phyloP scores from a whole-genome alignment of 2,888 invertebrate species.

The Standfussiana lucernea region DNA sequence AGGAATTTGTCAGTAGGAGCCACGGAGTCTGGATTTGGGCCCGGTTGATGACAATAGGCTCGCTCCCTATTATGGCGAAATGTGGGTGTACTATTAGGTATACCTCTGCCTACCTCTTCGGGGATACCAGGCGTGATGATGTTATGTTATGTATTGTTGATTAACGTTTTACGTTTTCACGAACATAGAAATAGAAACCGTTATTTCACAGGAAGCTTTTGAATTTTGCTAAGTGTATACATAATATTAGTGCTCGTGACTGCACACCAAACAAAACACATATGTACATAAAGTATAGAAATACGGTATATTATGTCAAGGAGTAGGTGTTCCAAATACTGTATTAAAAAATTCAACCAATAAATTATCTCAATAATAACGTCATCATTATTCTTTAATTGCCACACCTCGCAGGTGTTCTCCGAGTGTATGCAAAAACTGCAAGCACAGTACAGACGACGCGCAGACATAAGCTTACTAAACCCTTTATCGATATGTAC shows the following conservation, averaged over 20 bases:
- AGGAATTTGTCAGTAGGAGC: too few species aligned
- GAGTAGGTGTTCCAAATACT: not conserved
- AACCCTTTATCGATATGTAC: conserved; percentile 32
- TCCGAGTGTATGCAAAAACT: not conserved
- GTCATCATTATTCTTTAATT: not conserved
- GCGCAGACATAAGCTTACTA: conserved; percentile 33
- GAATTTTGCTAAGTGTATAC: not conserved
- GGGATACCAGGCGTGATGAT: too few species aligned
- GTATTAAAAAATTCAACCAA: not conserved
- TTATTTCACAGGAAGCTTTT: not conserved
- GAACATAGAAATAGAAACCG: not conserved
- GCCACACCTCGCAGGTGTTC: conserved; percentile 20
- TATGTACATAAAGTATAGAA: too few species aligned
- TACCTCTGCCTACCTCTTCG: too few species aligned
- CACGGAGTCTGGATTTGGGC: too few species aligned
- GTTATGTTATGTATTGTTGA: too few species aligned
- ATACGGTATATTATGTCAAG: too few species aligned
- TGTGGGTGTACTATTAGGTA: too few species aligned
- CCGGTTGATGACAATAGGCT: too few species aligned
- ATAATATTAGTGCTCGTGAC: not conserved
- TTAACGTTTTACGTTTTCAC: too few species aligned
- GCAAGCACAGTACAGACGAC: conserved; percentile 65
- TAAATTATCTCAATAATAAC: too few species aligned
- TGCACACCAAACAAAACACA: not conserved
- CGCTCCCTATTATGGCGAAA: too few species aligned